Percentiles rank a stretch among this genome's conserved stretches.
phyloP scores from a whole-genome alignment of 2,888 invertebrate species.

The Syritta pipiens region DNA sequence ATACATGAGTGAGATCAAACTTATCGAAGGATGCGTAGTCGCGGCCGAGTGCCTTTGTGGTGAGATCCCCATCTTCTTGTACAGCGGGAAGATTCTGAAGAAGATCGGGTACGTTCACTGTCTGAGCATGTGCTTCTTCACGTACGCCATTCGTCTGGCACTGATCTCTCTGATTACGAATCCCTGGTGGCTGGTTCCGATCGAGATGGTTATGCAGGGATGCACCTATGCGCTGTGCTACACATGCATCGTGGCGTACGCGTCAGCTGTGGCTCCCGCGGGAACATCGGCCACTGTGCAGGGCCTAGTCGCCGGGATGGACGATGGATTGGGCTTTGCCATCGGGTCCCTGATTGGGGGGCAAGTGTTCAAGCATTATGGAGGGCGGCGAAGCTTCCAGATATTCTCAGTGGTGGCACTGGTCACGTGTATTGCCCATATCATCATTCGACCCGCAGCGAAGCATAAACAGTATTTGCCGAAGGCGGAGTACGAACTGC shows the following conservation, averaged over 20 bases:
- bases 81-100: constrained; percentile 87
- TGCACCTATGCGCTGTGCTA: constrained; percentile 93
- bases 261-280: constrained; percentile 83
- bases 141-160: constrained; percentile 87
- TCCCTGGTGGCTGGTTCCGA: constrained; percentile 90
- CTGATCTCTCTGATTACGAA: constrained; percentile 87
- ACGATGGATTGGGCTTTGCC: constrained; percentile 90
- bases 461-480: constrained; percentile 76
- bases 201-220: constrained; percentile 91
- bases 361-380: constrained; percentile 83
- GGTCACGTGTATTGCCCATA: constrained; percentile 77
- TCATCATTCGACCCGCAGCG: constrained; percentile 76
- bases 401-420: constrained; percentile 79
- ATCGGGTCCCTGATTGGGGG: constrained; percentile 88
- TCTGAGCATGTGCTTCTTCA: constrained; percentile 87
- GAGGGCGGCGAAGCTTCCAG: constrained; percentile 82
- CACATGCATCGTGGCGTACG: constrained; percentile 88
- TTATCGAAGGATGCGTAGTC: constrained; percentile 89
- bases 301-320: constrained; percentile 92
- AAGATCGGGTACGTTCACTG: constrained; percentile 88
- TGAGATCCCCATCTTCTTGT: constrained; percentile 88
- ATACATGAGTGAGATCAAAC: constrained; percentile 84
- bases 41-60: constrained; percentile 89
- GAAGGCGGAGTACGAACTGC: constrained; percentile 74
- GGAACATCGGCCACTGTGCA: constrained; percentile 92